Evolutionary conservation across 2,888 invertebrate genomes (phyloP).

Genomic region (Glaucopsyche alexis): DNA sequence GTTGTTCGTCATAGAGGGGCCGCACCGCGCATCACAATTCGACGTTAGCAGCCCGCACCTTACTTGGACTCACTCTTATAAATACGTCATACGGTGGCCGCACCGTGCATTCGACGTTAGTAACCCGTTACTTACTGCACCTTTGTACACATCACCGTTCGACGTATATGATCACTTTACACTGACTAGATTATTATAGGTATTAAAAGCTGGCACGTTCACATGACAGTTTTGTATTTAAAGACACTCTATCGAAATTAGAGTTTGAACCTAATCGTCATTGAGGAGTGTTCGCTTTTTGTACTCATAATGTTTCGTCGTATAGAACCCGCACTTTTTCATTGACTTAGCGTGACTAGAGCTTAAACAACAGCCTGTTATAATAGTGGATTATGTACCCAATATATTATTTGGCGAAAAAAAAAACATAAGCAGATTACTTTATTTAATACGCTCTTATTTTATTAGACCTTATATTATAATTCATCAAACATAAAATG

Average conservation of each 20-base stretch:
- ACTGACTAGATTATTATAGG: too few relatives aligned
- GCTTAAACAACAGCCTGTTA: not conserved
- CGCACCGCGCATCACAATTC: slow-evolving; percentile 49
- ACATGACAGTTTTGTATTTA: too few relatives aligned
- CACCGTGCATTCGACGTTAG: not conserved
- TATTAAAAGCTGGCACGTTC: too few relatives aligned
- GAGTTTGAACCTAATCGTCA: not conserved
- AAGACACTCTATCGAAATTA: too few relatives aligned
- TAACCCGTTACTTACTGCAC: not conserved
- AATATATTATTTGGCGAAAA: too few relatives aligned
- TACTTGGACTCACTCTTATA: not conserved
- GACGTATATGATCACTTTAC: too few relatives aligned
- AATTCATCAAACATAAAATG: not conserved
- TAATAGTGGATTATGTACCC: too few relatives aligned
- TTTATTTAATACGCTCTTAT: too few relatives aligned
- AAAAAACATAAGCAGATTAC: too few relatives aligned
- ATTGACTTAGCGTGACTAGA: slow-evolving; percentile 3
- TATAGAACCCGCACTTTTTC: not conserved
- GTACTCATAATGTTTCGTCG: not conserved
- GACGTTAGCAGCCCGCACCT: slow-evolving; percentile 25
- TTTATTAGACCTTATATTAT: too few relatives aligned
- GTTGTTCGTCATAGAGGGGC: slow-evolving; percentile 81
- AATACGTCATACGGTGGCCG: too few relatives aligned
- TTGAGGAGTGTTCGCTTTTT: not conserved
- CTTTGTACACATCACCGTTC: too few relatives aligned